Evolutionary conservation across 2,888 invertebrate genomes (phyloP).

Genomic region (Caradrina clavipalpis): DNA sequence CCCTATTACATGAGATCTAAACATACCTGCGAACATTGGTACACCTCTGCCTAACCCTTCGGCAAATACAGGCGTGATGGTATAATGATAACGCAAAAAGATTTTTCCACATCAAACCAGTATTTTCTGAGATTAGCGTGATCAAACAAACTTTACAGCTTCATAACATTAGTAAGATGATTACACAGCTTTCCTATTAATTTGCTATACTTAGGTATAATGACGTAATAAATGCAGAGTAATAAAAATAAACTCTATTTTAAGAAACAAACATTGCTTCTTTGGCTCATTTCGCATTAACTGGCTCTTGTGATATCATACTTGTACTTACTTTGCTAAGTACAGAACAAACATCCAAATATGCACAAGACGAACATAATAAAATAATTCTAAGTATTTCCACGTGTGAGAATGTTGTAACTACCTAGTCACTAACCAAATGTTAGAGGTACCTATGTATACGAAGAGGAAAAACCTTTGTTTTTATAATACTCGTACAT

Average conservation of each 20-base stretch:
- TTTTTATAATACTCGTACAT: too few relatives aligned
- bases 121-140: too few relatives aligned
- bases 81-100: too few relatives aligned
- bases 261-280: background rate
- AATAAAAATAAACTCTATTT: background rate
- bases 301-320: background rate
- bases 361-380: background rate
- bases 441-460: background rate
- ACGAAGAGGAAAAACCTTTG: background rate
- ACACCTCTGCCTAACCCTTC: too few relatives aligned
- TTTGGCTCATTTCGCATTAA: background rate
- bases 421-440: background rate
- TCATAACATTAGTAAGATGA: too few relatives aligned
- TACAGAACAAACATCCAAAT: slow-evolving; percentile 12
- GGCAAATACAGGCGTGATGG: too few relatives aligned
- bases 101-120: too few relatives aligned
- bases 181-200: background rate
- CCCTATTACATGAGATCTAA: too few relatives aligned
- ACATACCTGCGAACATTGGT: too few relatives aligned
- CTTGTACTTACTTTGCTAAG: slow-evolving; percentile 6
- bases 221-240: background rate
- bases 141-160: too few relatives aligned
- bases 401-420: background rate
- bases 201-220: background rate
- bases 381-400: slow-evolving; percentile 27